Conservation (phyloP, 2,113 vertebrate genomes). For the Heteronetta atricapilla region DNA sequence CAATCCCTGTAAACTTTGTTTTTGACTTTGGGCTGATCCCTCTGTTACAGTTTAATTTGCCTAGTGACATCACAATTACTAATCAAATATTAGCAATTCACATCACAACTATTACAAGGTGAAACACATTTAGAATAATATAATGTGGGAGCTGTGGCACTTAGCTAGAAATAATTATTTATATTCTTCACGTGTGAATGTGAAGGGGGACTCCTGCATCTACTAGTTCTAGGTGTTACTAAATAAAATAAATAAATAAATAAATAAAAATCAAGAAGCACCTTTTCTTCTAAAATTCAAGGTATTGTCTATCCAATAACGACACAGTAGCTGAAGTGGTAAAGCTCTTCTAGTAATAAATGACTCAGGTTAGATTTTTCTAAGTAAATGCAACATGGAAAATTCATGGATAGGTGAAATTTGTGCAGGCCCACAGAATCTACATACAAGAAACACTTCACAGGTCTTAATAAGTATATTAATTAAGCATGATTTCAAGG, state of each 20-base stretch:
- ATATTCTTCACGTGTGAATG: background rate
- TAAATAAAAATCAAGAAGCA: background rate
- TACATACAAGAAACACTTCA: background rate
- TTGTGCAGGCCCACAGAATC: background rate
- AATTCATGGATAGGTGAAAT: background rate
- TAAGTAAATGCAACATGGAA: background rate
- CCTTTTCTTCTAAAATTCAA: background rate
- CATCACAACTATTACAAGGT: background rate
- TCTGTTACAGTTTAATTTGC: background rate
- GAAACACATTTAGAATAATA: background rate
- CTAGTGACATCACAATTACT: conserved; percentile 14
- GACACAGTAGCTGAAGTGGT: background rate
- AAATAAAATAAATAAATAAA: background rate
- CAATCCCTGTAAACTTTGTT: background rate
- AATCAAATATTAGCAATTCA: background rate
- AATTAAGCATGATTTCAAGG: background rate
- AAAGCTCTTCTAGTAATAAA: background rate
- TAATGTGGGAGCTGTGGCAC: background rate
- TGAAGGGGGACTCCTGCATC: background rate
- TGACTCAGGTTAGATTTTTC: background rate
- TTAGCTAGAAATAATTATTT: background rate
- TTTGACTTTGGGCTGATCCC: conserved; percentile 21
- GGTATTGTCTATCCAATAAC: background rate
- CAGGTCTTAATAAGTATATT: background rate
- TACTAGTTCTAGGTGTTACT: background rate